A percentile compares a stretch with the other conserved stretches of the same genome.
phyloP scores from a whole-genome alignment of 2,797 vertebrate species.

The Poliocrania exsul region DNA sequence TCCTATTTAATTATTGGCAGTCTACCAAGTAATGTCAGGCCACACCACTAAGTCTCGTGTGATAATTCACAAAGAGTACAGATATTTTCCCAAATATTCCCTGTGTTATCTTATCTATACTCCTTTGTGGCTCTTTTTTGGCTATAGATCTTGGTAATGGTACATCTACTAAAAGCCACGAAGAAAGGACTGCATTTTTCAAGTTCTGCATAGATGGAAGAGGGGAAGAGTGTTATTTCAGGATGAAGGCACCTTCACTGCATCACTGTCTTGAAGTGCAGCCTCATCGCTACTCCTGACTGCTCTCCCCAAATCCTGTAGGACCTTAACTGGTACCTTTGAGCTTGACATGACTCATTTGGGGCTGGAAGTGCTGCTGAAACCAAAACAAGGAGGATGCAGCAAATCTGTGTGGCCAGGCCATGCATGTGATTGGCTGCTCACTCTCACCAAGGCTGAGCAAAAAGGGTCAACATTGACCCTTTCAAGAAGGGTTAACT shows the following conservation, averaged over 20 bases:
- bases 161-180: background rate
- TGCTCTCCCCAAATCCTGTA: background rate
- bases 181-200: background rate
- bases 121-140: background rate
- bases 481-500: background rate
- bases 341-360: background rate
- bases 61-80: background rate
- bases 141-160: background rate
- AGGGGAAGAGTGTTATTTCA: background rate
- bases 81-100: background rate
- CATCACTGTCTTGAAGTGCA: background rate
- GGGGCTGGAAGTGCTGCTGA: background rate
- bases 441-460: background rate
- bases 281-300: background rate
- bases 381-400: background rate
- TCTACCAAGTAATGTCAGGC: background rate
- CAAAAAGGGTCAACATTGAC: background rate
- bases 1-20: background rate
- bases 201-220: background rate
- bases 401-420: background rate
- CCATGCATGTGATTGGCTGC: background rate
- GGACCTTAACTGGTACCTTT: background rate
- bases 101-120: background rate
- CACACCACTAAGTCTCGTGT: background rate
- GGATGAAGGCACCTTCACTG: background rate